phyloP scores from a whole-genome alignment of 1,140 invertebrate genomes.

The Drosophila novamexicana region DNA sequence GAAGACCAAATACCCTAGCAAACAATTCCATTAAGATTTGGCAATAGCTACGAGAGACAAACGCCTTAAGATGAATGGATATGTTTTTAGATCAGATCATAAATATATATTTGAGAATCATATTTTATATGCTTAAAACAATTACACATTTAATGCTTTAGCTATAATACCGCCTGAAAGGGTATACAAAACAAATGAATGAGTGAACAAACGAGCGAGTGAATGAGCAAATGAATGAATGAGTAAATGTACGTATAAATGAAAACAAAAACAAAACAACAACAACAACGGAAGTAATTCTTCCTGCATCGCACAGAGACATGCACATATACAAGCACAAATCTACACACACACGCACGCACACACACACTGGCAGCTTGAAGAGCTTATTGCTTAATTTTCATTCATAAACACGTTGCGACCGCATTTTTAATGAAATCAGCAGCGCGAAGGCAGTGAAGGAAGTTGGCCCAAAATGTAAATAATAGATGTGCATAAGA shows the following conservation, averaged over 20 bases:
- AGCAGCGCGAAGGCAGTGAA: slow-evolving; percentile 44
- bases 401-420: slow-evolving; percentile 81
- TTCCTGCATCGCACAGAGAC: slow-evolving; percentile 58
- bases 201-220: slow-evolving; percentile 42
- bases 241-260: slow-evolving; percentile 75
- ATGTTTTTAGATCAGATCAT: too few species aligned
- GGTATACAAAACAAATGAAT: slow-evolving; percentile 51
- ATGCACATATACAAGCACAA: slow-evolving; percentile 23
- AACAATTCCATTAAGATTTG: background rate
- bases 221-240: slow-evolving; percentile 63
- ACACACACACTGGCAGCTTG: slow-evolving; percentile 21
- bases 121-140: too few species aligned
- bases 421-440: slow-evolving; percentile 73
- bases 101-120: too few species aligned
- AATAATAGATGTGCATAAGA: slow-evolving; percentile 50
- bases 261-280: slow-evolving; percentile 63
- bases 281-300: slow-evolving; percentile 80
- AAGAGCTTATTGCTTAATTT: slow-evolving; percentile 82
- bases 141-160: background rate
- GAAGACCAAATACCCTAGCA: slow-evolving; percentile 30
- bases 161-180: background rate
- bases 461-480: slow-evolving; percentile 62
- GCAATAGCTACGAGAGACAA: background rate
- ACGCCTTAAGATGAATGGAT: too few species aligned
- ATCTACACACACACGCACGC: slow-evolving; percentile 17